Base-by-base conservation (phyloP, 2,113 vertebrate species). In the Narcine bancroftii region DNA sequence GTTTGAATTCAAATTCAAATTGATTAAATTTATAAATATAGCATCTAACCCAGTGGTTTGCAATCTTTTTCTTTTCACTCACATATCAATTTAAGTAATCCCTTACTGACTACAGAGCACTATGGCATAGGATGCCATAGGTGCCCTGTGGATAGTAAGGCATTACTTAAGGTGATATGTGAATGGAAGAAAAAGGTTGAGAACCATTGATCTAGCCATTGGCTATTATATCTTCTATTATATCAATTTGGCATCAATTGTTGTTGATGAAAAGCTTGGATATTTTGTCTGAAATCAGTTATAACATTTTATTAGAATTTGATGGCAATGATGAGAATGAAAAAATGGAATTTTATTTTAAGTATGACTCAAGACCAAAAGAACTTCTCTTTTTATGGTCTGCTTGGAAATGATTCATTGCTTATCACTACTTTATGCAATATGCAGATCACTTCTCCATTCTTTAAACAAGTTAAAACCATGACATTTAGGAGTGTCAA, bases 341-440 rank as follows among this genome's bases (percentile, higher is more conserved):
- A 91, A 2, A 69, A 66, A 29, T 69, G 5, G 1, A 17, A 91
- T 91, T 47, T 69, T 47, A 45, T 69, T 42, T 69, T 47, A 91
- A 91, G 15, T 15, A 71, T 47, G 65, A 45, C 65, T 26, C 39
- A 29, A 69, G 89, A 17, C 36, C 36, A 91, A 65, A 66, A 29
- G 42, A 11, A 69, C 89, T 91, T 91, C 89, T 91, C 89, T 47
- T 91, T 91, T 91, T 69, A 10, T 9, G 21, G 39, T 69, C 65
- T 91, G 89, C 63, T 91, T 91, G 89, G 89, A 91, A 91, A 91
- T 91, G 89, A 91, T 91, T 69, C 89, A 91, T 39, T 87, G 81
- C 81, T 87, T 56, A 60, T 60, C 81, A 85, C 50, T 60, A 89
- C 26, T 91, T 91, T 91, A 69, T 91, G 89, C 89, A 66, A 91